phyloP scores from a whole-genome alignment of 2,113 vertebrate genomes.

The Nyctereutes procyonoides region DNA sequence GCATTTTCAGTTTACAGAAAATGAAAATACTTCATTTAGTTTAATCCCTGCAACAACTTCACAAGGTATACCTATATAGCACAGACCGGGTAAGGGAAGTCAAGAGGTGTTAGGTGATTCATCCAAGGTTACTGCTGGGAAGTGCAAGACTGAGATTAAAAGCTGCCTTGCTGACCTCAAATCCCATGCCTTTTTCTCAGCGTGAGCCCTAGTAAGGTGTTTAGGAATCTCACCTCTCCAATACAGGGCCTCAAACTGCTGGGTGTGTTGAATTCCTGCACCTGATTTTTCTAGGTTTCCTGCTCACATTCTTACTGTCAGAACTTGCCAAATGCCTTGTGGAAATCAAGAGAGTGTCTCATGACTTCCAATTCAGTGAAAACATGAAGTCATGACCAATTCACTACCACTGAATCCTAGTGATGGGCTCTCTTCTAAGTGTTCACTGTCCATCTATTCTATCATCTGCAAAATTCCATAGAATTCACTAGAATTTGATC shows the following conservation, averaged over 20 bases:
- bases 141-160: not conserved
- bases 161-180: not conserved
- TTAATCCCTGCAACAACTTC: not conserved
- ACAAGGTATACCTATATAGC: not conserved
- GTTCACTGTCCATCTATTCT: not conserved
- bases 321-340: not conserved
- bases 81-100: not conserved
- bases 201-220: not conserved
- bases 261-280: not conserved
- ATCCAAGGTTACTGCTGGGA: not conserved
- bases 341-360: slow-evolving; percentile 10
- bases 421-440: not conserved
- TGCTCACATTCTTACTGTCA: not conserved
- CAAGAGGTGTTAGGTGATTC: not conserved
- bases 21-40: not conserved
- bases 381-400: not conserved
- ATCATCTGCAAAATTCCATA: not conserved
- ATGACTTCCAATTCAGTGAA: not conserved
- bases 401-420: not conserved
- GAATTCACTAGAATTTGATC: not conserved
- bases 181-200: not conserved
- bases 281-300: slow-evolving; percentile 15
- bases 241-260: not conserved
- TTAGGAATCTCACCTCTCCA: not conserved
- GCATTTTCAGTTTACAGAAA: not conserved